phyloP scores from a whole-genome alignment of 2,888 invertebrate genomes.

The Drosophila birchii region DNA sequence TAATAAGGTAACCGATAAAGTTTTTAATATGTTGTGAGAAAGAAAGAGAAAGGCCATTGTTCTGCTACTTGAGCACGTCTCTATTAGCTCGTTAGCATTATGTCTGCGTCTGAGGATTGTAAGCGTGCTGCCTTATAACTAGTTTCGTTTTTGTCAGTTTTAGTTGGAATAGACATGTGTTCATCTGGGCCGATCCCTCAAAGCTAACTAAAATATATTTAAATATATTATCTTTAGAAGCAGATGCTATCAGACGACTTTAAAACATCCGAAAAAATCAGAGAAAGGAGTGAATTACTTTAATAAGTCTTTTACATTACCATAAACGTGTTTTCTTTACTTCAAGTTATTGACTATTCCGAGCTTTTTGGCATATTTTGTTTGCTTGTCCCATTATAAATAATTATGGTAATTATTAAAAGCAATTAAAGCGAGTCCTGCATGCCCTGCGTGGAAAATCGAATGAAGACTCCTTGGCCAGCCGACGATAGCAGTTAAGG shows the following conservation, averaged over 20 bases:
- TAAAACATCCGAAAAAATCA: not conserved
- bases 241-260: not conserved
- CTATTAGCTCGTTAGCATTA: conserved; percentile 13
- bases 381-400: conserved; percentile 10
- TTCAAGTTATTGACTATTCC: not conserved
- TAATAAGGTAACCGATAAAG: conserved; percentile 8
- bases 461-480: not conserved
- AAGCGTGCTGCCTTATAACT: conserved; percentile 10
- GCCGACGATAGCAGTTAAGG: not conserved
- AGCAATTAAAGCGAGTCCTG: conserved; percentile 4
- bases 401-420: conserved; percentile 12
- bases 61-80: conserved; percentile 15
- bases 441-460: not conserved
- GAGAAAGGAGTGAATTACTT: not conserved
- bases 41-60: conserved; percentile 17
- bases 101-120: conserved; percentile 1
- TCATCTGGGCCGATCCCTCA: not conserved
- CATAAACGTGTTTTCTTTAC: not conserved
- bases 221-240: not conserved
- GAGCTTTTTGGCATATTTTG: conserved; percentile 2
- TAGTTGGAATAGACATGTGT: conserved; percentile 3
- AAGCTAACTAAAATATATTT: not conserved
- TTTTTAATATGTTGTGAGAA: conserved; percentile 3
- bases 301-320: not conserved
- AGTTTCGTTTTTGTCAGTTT: conserved; percentile 8